phyloP scores from a whole-genome alignment of 2,113 vertebrate species.

The Myotis yumanensis region DNA sequence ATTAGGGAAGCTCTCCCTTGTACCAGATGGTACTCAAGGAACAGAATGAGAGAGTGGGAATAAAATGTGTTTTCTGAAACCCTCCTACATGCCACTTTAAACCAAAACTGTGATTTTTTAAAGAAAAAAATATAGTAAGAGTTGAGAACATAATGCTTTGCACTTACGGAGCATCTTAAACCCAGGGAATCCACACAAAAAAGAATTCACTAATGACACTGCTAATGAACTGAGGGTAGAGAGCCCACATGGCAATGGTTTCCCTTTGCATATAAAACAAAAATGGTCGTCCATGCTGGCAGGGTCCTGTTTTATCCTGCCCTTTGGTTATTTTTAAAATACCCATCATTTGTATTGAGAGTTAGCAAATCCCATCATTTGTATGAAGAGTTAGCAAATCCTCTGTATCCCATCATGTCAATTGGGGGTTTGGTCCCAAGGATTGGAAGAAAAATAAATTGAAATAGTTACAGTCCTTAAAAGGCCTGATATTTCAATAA shows the following conservation, averaged over 20 bases:
- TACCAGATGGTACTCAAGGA: constrained; percentile 67
- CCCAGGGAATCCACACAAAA: neutral
- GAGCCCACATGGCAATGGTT: neutral
- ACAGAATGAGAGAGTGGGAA: constrained; percentile 33
- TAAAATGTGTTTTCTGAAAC: constrained; percentile 62
- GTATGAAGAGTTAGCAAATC: neutral
- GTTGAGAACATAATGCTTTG: constrained; percentile 22
- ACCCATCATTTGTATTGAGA: neutral
- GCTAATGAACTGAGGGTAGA: neutral
- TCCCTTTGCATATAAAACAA: neutral
- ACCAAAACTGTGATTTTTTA: constrained; percentile 59
- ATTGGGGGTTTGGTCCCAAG: neutral
- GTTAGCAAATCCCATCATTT: neutral
- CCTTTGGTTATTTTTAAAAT: constrained; percentile 24
- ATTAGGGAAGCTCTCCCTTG: constrained; percentile 58
- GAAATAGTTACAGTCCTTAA: neutral
- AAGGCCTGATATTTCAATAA: neutral
- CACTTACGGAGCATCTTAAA: constrained; percentile 3
- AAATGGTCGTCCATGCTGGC: neutral
- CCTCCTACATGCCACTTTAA: constrained; percentile 65
- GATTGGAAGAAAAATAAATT: neutral
- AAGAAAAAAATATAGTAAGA: constrained; percentile 35
- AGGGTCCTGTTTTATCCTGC: neutral
- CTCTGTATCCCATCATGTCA: neutral
- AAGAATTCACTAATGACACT: neutral